Conservation (phyloP, 2,113 vertebrate genomes). For the Macrotis lagotis region DNA sequence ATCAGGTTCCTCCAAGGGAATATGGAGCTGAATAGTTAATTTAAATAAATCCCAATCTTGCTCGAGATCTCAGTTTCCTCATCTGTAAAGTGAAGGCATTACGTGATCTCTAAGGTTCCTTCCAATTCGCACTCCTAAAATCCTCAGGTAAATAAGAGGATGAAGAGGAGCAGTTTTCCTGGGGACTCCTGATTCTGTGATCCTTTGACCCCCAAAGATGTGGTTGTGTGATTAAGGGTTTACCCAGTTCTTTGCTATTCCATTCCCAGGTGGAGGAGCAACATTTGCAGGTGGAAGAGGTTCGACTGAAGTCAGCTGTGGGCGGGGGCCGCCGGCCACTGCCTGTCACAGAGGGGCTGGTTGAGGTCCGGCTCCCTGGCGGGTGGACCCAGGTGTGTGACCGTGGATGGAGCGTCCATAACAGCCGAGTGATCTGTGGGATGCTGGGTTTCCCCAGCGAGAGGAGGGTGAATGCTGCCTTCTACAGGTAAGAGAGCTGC, state of each 20-base stretch:
- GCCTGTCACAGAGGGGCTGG: slow-evolving; percentile 91
- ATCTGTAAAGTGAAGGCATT: background rate
- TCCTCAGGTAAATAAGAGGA: background rate
- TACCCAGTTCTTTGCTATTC: background rate
- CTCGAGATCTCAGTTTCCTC: background rate
- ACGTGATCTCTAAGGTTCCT: background rate
- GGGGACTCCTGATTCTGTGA: background rate
- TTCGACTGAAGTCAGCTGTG: slow-evolving; percentile 89
- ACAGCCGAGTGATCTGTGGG: slow-evolving; percentile 94
- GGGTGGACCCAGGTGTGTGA: slow-evolving; percentile 94
- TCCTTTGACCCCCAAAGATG: background rate
- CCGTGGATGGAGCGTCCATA: slow-evolving; percentile 89
- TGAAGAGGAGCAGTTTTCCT: background rate
- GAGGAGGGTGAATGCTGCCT: slow-evolving; percentile 94
- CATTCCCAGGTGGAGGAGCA: slow-evolving; percentile 86
- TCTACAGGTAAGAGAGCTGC: slow-evolving; percentile 91
- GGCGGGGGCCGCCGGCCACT: slow-evolving; percentile 81
- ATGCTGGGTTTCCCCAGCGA: slow-evolving; percentile 96
- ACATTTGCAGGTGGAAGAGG: slow-evolving; percentile 89
- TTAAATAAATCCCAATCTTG: background rate
- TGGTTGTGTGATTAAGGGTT: background rate
- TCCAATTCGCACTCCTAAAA: background rate
- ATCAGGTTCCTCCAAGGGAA: background rate
- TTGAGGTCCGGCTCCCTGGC: slow-evolving; percentile 90
- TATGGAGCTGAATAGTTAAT: background rate